A percentile compares a stretch with the other conserved stretches of the same genome.
Evolutionary conservation across 2,888 invertebrate genomes (phyloP).

Genomic region (Mimachlamys varia): DNA sequence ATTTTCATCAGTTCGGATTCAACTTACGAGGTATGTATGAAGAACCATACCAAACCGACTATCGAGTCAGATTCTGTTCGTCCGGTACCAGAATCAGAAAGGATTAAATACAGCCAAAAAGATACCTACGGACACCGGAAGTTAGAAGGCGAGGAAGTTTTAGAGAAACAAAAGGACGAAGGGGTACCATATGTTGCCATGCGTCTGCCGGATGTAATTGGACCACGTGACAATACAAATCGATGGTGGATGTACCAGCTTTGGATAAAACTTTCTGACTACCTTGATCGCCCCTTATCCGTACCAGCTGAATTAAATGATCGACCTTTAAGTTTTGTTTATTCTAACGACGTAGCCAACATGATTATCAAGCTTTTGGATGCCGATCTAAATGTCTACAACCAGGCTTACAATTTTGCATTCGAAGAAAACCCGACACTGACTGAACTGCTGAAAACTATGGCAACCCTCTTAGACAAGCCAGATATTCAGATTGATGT

Average conservation of each 20-base stretch:
- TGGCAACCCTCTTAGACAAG: constrained; percentile 63
- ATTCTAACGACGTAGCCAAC: constrained; percentile 81
- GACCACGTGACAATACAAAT: constrained; percentile 82
- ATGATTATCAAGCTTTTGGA: constrained; percentile 64
- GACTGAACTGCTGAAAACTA: constrained; percentile 72
- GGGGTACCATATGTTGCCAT: constrained; percentile 80
- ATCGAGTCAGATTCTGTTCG: constrained; percentile 80
- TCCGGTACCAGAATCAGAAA: constrained; percentile 74
- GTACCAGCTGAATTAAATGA: constrained; percentile 75
- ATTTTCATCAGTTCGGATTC: constrained; percentile 82
- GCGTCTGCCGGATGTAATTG: constrained; percentile 82
- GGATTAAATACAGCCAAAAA: constrained; percentile 67
- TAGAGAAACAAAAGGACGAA: constrained; percentile 69
- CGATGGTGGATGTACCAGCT: constrained; percentile 82
- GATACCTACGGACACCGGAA: constrained; percentile 82
- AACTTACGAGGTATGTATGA: constrained; percentile 82
- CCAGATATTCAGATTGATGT: constrained; percentile 59
- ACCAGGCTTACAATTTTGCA: constrained; percentile 81
- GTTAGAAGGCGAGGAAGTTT: constrained; percentile 81
- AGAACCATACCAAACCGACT: constrained; percentile 65
- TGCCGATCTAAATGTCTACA: constrained; percentile 58
- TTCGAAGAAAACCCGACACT: constrained; percentile 77
- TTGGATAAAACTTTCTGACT: constrained; percentile 79
- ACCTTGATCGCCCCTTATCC: constrained; percentile 71
- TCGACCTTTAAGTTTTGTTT: constrained; percentile 80